Conservation (phyloP, 2,113 vertebrate genomes). For the Vulpes lagopus region DNA sequence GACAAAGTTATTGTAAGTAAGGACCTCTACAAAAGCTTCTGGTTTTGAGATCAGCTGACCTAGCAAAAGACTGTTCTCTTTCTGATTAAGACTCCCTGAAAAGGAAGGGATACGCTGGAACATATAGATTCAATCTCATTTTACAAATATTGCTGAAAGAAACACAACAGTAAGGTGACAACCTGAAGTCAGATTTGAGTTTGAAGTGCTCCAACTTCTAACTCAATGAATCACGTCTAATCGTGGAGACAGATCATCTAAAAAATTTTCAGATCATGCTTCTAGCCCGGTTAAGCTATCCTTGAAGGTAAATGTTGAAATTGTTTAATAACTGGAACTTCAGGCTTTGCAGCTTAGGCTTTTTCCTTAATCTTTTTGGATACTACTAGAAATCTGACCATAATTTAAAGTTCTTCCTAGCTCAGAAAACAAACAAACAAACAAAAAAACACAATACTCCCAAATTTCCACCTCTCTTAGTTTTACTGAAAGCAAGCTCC, state of each 20-base stretch:
- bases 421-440: not conserved
- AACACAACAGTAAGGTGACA: not conserved
- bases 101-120: not conserved
- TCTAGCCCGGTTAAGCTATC: not conserved
- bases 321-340: slow-evolving; percentile 45
- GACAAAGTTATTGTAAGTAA: not conserved
- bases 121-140: not conserved
- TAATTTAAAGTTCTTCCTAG: slow-evolving; percentile 27
- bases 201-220: not conserved
- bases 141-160: not conserved
- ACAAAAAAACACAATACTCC: not conserved
- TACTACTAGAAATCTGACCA: not conserved
- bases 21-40: not conserved
- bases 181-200: not conserved
- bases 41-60: not conserved
- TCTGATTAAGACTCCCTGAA: not conserved
- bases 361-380: not conserved
- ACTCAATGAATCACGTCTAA: not conserved
- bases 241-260: not conserved
- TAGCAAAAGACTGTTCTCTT: not conserved
- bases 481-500: not conserved
- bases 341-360: not conserved
- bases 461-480: not conserved
- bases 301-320: slow-evolving; percentile 7
- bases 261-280: slow-evolving; percentile 32